Evolutionary conservation across 2,797 vertebrate genomes (phyloP), one percentile per base, ranked within the genome.

Genomic region (Astyanax mexicanus): DNA sequence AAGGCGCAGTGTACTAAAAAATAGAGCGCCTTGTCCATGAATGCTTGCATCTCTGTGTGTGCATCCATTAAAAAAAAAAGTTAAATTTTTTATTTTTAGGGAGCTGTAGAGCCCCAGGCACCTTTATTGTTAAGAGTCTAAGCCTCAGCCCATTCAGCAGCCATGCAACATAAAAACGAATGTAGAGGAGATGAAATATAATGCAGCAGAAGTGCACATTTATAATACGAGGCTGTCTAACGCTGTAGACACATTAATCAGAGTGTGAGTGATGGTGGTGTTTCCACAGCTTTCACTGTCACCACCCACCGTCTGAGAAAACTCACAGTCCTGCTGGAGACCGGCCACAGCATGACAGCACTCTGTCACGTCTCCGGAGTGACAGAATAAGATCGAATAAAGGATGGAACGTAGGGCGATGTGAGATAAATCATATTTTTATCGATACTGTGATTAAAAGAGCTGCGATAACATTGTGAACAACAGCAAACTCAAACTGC

Each of bases 221-320:
- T 38, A n/a, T 61, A 44, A 47, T 17, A 19, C 32, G 19, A 3
- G 49, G 9, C 27, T n/a, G n/a, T n/a, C n/a, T n/a, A n/a, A n/a
- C n/a, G n/a, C n/a, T 25, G 8, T 66, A 70, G 64, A 71, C 17
- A 10, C 29, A 49, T 73, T 73, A 60, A 42, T 57, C 23, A 51
- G 35, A 2, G 52, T 70, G 29, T 32, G 49, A 75, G 64, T 12
- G 29, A 54, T 44, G 29, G 61, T 44, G 37, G 15, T 27, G 38
- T 58, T 64, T 67, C 55, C 66, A 42, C 61, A 70, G 74, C 38
- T 67, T 74, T 74, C n/a, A 45, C 61, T 67, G 47, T 60, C 67
- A 75, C 44, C 54, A 66, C 35, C 47, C 38, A 47, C n/a, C 12
- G 8, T 66, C 27, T 55, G 35, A 64, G 35, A 32, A 32, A 65